Conservation (phyloP, 2,888 invertebrate genomes). For the Dromius quadrimaculatus region DNA sequence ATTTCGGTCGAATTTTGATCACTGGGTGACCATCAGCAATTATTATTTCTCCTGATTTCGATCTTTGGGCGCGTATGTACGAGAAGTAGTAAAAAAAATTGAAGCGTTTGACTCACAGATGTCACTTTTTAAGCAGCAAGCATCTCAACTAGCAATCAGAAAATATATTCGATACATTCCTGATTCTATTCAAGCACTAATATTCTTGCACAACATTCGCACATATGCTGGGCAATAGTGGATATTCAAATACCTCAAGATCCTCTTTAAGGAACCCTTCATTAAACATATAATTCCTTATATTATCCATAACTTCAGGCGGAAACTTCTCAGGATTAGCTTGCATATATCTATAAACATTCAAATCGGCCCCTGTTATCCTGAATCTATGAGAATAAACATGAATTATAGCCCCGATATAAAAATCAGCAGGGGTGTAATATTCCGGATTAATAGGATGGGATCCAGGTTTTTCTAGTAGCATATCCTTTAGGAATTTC, state of each 20-base stretch:
- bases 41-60: too few relatives aligned
- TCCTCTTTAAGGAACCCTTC: constrained; percentile 75
- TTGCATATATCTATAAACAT: constrained; percentile 82
- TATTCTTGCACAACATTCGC: too few relatives aligned
- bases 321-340: constrained; percentile 80
- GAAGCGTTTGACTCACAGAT: too few relatives aligned
- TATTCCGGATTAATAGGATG: constrained; percentile 79
- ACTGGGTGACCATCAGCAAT: too few relatives aligned
- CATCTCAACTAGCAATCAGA: too few relatives aligned
- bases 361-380: constrained; percentile 82
- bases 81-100: too few relatives aligned
- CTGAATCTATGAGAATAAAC: constrained; percentile 82
- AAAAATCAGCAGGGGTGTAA: constrained; percentile 84
- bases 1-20: too few relatives aligned
- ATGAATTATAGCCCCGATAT: constrained; percentile 79
- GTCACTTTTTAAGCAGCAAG: too few relatives aligned
- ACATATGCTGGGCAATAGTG: too few relatives aligned
- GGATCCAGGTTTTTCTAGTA: constrained; percentile 77
- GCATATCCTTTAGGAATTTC: constrained; percentile 77
- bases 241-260: constrained; percentile 67
- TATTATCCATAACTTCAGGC: constrained; percentile 74
- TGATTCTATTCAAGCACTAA: too few relatives aligned
- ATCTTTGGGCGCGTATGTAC: too few relatives aligned
- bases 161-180: too few relatives aligned
- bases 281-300: constrained; percentile 76